Evolutionary conservation across 2,797 vertebrate genomes (phyloP), one percentile per base, ranked within the genome.

Genomic region (Pangasius mekongensis): DNA sequence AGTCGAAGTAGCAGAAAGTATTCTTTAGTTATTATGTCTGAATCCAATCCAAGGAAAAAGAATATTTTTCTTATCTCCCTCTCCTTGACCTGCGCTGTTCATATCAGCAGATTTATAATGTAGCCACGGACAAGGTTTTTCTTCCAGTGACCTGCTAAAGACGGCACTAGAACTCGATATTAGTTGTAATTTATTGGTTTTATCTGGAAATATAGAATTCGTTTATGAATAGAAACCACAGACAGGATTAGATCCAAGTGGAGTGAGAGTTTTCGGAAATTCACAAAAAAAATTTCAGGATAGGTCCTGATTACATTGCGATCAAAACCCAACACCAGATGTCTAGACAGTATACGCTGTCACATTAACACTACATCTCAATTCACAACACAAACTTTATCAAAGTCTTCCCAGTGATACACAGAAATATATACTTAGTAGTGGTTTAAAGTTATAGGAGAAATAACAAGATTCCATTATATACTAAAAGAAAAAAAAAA

Each of bases 401-500:
- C 33, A 24, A 6, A 33, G 52, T 33, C 76, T 56, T 80, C 5
- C 4, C 60, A 81, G 20, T 11, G 33, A 39, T 5, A 39, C 54
- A 81, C 80, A 62, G 24, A 82, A 60, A 82, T 78, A 22, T 33
- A 20, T 36, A 22, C 56, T 7, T 14, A 16, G 33, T 64, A 83
- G 3, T 27, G 58, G 36, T 18, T 47, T 43, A 66, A 83, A 83
- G 81, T 64, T 83, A 82, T 78, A 58, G 30, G 52, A 73, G 30
- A 39, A 58, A 39, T 20, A 43, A 43, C 52, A 85, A 56, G 49
- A 54, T 36, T 56, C 22, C 24, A 62, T 39, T 39, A 81, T 27
- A 43, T 1, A 39, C 11, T 7, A 62, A 3, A 13, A 3, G 33
- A 3, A 33, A 33, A 47, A 11, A 13, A 13, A 54, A 62, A 77